Percentiles rank a stretch among this genome's conserved stretches.
Evolutionary conservation across 2,888 invertebrate genomes (phyloP).

Genomic region (Perithous albicinctus): DNA sequence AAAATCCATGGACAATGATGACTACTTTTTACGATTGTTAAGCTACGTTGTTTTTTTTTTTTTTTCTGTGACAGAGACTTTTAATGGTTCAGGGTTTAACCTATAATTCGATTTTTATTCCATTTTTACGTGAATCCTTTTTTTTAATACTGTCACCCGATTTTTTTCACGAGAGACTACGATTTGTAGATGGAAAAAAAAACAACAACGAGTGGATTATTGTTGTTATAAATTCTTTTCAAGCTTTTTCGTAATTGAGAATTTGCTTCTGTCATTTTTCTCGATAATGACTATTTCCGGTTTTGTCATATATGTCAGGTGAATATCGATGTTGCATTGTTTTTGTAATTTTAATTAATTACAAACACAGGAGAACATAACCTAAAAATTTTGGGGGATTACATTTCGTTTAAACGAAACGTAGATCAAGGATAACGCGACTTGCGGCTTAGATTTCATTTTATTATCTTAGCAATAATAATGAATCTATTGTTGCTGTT

Average conservation of each 20-base stretch:
- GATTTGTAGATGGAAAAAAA: not conserved
- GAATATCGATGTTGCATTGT: no score
- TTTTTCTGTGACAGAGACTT: constrained; percentile 1
- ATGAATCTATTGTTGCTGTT: not conserved
- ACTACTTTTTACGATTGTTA: not conserved
- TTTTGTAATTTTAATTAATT: not conserved
- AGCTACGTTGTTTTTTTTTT: not conserved
- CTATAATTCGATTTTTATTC: not conserved
- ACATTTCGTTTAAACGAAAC: not conserved
- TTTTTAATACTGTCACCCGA: not conserved
- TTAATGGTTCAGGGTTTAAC: not conserved
- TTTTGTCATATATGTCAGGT: no score
- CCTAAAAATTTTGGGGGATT: not conserved
- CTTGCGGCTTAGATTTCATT: not conserved
- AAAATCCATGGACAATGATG: no score
- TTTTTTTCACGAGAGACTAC: no score
- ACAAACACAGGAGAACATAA: not conserved
- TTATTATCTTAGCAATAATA: not conserved
- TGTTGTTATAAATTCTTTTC: not conserved
- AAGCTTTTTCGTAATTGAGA: not conserved
- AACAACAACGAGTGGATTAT: not conserved
- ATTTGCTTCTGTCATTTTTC: not conserved
- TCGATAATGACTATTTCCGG: no score
- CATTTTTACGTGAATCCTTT: not conserved
- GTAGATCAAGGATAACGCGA: not conserved